Percentiles rank a stretch among this genome's conserved stretches.
Evolutionary conservation across 2,797 vertebrate genomes (phyloP).

Genomic region (Pangasius mekongensis): DNA sequence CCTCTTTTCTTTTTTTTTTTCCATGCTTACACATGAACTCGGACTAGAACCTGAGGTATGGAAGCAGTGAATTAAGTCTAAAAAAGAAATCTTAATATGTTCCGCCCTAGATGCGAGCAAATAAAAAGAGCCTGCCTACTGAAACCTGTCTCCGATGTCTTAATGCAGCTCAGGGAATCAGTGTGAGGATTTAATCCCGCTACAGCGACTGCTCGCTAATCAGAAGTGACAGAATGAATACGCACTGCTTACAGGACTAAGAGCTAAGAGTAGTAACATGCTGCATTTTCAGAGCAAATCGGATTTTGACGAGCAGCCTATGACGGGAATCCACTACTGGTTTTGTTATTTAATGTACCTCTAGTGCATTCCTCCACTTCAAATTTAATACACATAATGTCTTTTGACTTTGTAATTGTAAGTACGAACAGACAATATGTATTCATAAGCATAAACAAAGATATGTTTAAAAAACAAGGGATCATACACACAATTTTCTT

Average conservation of each 20-base stretch:
- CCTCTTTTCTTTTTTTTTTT: background rate
- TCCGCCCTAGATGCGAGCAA: constrained; percentile 17
- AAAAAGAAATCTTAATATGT: constrained; percentile 31
- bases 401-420: background rate
- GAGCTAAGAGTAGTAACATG: background rate
- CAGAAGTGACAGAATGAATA: constrained; percentile 68
- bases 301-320: background rate
- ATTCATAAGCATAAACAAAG: background rate
- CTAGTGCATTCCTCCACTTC: background rate
- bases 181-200: constrained; percentile 69
- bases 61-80: background rate
- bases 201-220: constrained; percentile 73
- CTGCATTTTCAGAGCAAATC: background rate
- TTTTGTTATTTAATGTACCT: background rate
- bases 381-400: background rate
- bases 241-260: constrained; percentile 20
- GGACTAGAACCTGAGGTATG: constrained; percentile 72
- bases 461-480: background rate
- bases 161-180: constrained; percentile 66
- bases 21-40: constrained; percentile 51
- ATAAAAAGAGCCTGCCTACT: constrained; percentile 63
- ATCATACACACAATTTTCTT: background rate
- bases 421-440: background rate
- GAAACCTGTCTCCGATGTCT: constrained; percentile 45
- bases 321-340: background rate